Evolutionary conservation across 2,797 vertebrate genomes (phyloP).

Genomic region (Typhlichthys subterraneus): DNA sequence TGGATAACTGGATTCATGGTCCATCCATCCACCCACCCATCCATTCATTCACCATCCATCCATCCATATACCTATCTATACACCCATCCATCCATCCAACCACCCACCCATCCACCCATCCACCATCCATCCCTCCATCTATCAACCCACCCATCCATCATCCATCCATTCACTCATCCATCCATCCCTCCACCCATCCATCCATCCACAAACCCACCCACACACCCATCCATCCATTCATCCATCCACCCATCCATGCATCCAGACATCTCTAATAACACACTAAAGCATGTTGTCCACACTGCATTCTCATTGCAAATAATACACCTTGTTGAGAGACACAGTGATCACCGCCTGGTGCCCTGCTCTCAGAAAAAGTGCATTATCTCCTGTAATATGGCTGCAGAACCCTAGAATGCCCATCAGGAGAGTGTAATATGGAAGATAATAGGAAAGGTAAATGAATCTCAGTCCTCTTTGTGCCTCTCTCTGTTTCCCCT

Average conservation of each 20-base stretch:
- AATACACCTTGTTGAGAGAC: conserved; percentile 8
- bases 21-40: conserved; percentile 13
- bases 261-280: conserved; percentile 2
- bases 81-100: conserved; percentile 11
- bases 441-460: conserved; percentile 13
- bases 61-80: neutral
- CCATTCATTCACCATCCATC: conserved; percentile 9
- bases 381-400: conserved; percentile 21
- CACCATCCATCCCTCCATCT: neutral
- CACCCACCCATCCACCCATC: conserved; percentile 8
- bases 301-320: conserved; percentile 19
- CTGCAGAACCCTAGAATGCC: conserved; percentile 10
- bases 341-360: too few relatives aligned
- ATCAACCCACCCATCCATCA: neutral
- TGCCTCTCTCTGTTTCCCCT: conserved; percentile 10
- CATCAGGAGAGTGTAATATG: conserved; percentile 7
- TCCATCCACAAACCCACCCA: conserved; percentile 2
- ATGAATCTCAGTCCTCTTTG: conserved; percentile 7
- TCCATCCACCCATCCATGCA: conserved; percentile 13
- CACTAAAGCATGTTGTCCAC: neutral
- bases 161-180: neutral
- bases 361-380: neutral
- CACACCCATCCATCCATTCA: conserved; percentile 7
- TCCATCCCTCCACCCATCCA: conserved; percentile 2
- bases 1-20: neutral